Percentiles rank a stretch among this genome's conserved stretches.
phyloP scores from a whole-genome alignment of 92 coral and sea anemone species.

The Phenganax marumi region DNA sequence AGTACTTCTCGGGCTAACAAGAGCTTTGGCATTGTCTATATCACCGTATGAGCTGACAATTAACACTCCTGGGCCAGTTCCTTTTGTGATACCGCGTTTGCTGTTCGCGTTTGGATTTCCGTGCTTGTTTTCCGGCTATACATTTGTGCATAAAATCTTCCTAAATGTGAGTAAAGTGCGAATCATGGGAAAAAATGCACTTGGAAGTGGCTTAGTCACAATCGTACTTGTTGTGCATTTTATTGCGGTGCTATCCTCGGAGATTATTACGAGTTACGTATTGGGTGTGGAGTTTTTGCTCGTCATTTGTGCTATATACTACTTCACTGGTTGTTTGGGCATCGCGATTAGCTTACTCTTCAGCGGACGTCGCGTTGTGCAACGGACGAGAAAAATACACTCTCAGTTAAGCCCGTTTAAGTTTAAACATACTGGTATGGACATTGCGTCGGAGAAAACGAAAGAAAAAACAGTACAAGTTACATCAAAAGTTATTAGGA shows the following conservation, averaged over 20 bases:
- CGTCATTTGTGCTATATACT: conserved; percentile 25
- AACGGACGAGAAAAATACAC: background rate
- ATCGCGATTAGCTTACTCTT: conserved; percentile 13
- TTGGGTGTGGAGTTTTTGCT: conserved; percentile 9
- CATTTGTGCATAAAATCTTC: conserved; percentile 35
- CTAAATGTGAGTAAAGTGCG: conserved; percentile 19
- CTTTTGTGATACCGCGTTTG: conserved; percentile 11
- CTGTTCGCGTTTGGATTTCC: conserved; percentile 29
- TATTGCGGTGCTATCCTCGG: conserved; percentile 16
- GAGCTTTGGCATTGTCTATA: conserved; percentile 25
- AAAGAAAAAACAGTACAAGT: background rate
- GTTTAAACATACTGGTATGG: background rate
- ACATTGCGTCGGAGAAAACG: background rate
- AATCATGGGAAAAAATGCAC: conserved; percentile 1
- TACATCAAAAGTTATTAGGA: background rate
- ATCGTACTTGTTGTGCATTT: conserved; percentile 11
- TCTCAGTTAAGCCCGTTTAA: background rate
- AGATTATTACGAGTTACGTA: conserved; percentile 19
- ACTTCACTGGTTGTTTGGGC: conserved; percentile 23
- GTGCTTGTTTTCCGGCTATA: conserved; percentile 27
- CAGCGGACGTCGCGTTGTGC: conserved; percentile 22
- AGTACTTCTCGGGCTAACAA: conserved; percentile 7
- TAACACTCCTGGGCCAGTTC: conserved; percentile 13
- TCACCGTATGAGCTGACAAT: conserved; percentile 24
- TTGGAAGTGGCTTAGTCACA: background rate